Evolutionary conservation across 2,888 invertebrate genomes (phyloP).

Genomic region (Thereva nobilitata): DNA sequence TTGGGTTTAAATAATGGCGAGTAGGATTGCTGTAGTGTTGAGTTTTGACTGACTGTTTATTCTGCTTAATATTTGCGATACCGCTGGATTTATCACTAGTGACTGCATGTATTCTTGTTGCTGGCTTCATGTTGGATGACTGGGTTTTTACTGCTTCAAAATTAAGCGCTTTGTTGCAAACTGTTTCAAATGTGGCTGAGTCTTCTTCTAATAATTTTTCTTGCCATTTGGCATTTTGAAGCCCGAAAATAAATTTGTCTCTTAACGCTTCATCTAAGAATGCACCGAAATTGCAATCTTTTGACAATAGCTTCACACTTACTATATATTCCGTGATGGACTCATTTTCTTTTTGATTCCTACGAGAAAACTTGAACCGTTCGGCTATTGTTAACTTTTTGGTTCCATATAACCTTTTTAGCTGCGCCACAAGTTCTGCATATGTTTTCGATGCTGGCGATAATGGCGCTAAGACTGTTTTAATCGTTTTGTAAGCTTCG

Average conservation of each 20-base stretch:
- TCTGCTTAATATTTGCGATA: background rate
- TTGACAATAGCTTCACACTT: constrained; percentile 4
- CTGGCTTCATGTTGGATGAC: constrained; percentile 2
- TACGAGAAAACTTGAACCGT: constrained; percentile 17
- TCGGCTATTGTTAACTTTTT: constrained; percentile 19
- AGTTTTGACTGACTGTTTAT: too few relatives aligned
- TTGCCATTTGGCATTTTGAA: constrained; percentile 12
- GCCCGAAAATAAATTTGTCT: constrained; percentile 9
- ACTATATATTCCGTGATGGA: constrained; percentile 5
- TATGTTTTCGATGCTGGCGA: constrained; percentile 2
- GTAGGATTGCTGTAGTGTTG: too few relatives aligned
- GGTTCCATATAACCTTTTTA: background rate
- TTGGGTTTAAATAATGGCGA: background rate
- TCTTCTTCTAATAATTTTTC: constrained; percentile 16
- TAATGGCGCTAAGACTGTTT: constrained; percentile 6
- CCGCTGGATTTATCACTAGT: background rate
- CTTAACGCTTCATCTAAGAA: constrained; percentile 5
- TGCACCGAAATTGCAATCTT: constrained; percentile 7
- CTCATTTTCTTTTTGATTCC: constrained; percentile 18
- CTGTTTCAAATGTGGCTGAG: background rate
- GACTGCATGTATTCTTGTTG: background rate
- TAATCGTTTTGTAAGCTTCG: constrained; percentile 19
- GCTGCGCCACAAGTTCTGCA: background rate
- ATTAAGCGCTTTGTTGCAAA: constrained; percentile 15
- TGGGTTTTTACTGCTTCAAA: background rate